Evolutionary conservation across 1,140 invertebrate species (phyloP).

Genomic region (Megalopta genalis): DNA sequence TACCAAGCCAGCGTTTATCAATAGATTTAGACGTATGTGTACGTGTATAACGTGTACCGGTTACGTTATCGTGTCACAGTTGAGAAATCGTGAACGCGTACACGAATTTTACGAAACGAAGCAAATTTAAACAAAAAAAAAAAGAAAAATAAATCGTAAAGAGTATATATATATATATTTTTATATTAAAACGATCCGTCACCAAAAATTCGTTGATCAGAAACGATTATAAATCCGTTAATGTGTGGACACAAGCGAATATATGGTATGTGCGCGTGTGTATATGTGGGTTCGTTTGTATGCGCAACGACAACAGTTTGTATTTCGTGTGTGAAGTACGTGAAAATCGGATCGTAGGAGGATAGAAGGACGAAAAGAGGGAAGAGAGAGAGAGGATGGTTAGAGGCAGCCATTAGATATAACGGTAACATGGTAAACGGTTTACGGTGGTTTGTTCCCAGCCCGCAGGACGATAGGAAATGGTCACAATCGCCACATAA

Average conservation of each 20-base stretch:
- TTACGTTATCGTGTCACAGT: constrained; percentile 8
- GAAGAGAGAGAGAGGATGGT: not conserved
- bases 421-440: not conserved
- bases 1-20: constrained; percentile 72
- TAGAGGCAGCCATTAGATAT: not conserved
- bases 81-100: constrained; percentile 1
- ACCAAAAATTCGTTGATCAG: constrained; percentile 65
- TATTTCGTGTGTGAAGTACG: constrained; percentile 10
- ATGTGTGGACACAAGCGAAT: not conserved
- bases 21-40: constrained; percentile 59
- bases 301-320: not conserved
- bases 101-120: constrained; percentile 8
- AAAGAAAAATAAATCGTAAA: constrained; percentile 8
- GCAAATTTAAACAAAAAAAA: not conserved
- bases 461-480: constrained; percentile 11
- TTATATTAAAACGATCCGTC: constrained; percentile 57
- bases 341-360: not conserved
- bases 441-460: constrained; percentile 1
- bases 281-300: constrained; percentile 21
- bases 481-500: constrained; percentile 67
- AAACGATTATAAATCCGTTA: constrained; percentile 37
- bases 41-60: constrained; percentile 20
- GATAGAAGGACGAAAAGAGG: not conserved
- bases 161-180: too few species aligned
- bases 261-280: constrained; percentile 20